These are phyloP conservation scores for Ryuthela nishihirai DNA, from an alignment of 2,888 invertebrate genomes.

Conservation along the genomic window DNA sequence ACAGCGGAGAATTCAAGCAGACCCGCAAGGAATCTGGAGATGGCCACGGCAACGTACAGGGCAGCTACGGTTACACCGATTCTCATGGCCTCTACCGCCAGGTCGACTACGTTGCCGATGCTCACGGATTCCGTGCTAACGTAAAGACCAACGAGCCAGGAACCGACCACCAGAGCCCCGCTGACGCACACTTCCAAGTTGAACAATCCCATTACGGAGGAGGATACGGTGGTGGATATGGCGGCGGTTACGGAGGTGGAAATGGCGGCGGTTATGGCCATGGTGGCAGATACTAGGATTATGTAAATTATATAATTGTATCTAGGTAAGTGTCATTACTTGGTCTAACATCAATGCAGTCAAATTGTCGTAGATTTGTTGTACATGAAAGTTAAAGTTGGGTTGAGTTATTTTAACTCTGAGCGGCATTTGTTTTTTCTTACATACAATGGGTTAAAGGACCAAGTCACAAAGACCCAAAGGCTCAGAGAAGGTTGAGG, in stretches of 20 bases:
- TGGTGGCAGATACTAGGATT: not conserved
- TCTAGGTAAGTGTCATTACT: no score
- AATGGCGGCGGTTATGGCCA: not conserved
- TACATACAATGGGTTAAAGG: no score
- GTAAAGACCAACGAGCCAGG: conserved; percentile 37
- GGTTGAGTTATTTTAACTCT: no score
- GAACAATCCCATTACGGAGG: conserved; percentile 11
- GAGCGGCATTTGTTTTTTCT: no score
- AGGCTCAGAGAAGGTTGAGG: no score
- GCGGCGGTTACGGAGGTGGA: not conserved
- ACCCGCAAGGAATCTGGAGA: conserved; percentile 30
- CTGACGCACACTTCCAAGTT: conserved; percentile 33
- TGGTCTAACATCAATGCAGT: no score
- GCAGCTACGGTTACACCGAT: conserved; percentile 31
- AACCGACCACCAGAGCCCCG: conserved; percentile 34
- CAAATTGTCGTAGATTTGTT: no score
- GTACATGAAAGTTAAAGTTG: no score
- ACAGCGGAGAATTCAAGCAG: conserved; percentile 25
- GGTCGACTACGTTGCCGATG: conserved; percentile 36
- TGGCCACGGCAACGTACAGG: conserved; percentile 32
- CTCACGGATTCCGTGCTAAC: conserved; percentile 27
- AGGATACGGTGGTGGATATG: not conserved
- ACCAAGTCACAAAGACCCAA: no score
- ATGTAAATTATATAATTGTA: no score
- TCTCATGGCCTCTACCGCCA: conserved; percentile 28